Evolutionary conservation across 1,140 invertebrate species (phyloP).

Genomic region (Zeugodacus cucurbitae): DNA sequence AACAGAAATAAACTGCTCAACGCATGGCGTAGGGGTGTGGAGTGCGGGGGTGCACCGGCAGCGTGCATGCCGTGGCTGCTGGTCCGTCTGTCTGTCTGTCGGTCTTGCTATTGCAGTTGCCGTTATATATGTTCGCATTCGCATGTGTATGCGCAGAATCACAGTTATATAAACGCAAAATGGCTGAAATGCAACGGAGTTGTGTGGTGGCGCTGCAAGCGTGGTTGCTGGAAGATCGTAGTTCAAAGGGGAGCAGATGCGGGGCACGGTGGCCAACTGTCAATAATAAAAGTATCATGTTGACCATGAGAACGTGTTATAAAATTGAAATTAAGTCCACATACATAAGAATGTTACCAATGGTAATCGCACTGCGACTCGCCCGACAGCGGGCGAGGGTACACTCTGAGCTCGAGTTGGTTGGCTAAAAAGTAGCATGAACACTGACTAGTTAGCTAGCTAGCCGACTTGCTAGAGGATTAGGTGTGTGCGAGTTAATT

Average conservation of each 20-base stretch:
- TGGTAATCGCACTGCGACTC: constrained; percentile 53
- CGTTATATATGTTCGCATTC: background rate
- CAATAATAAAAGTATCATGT: constrained; percentile 53
- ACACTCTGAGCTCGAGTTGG: background rate
- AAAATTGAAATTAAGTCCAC: constrained; percentile 60
- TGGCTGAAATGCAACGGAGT: background rate
- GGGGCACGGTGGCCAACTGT: constrained; percentile 35
- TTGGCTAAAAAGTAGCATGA: background rate
- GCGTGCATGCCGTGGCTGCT: background rate
- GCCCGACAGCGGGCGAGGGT: background rate
- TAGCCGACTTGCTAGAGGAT: background rate
- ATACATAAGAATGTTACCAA: constrained; percentile 64
- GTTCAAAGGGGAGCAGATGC: background rate
- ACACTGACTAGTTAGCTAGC: background rate
- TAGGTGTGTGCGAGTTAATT: constrained; percentile 15
- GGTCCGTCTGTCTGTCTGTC: background rate
- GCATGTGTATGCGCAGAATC: background rate
- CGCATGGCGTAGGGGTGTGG: background rate
- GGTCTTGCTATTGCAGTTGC: no score
- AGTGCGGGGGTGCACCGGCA: background rate
- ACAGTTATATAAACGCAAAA: constrained; percentile 19
- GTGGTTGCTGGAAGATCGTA: background rate
- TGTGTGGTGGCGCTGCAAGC: background rate
- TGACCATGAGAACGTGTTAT: constrained; percentile 66
- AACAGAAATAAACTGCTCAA: background rate